Percentiles rank a stretch among this genome's conserved stretches.
phyloP scores from a whole-genome alignment of 2,888 invertebrate genomes.

The Mimas tiliae region DNA sequence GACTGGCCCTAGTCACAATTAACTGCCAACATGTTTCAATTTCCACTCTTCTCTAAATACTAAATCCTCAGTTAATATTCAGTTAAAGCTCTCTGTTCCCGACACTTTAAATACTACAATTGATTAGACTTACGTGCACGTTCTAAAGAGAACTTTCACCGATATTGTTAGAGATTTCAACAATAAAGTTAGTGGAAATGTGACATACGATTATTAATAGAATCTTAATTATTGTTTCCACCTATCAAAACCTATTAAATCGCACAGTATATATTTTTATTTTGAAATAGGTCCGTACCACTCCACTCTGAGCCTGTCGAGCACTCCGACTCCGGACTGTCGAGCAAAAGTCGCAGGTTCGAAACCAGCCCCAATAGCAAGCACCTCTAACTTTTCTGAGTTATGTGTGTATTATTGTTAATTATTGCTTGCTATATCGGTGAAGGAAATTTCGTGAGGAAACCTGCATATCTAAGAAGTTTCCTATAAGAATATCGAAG shows the following conservation, averaged over 20 bases:
- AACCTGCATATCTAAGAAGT: no score
- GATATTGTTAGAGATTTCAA: background rate
- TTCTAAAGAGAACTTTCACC: background rate
- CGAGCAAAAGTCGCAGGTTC: no score
- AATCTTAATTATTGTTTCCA: background rate
- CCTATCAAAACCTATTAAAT: background rate
- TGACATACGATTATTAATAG: background rate
- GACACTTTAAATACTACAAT: constrained; percentile 48
- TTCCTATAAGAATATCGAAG: no score
- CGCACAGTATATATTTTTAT: no score
- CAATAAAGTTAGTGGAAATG: background rate
- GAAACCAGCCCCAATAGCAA: no score
- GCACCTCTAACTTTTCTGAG: no score
- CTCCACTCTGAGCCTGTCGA: no score
- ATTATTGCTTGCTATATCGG: no score
- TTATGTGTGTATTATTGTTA: no score
- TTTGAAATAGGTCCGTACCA: no score
- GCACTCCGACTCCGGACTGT: no score
- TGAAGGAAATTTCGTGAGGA: no score
- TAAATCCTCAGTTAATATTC: constrained; percentile 63
- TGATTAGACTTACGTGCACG: constrained; percentile 40
- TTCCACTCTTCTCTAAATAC: constrained; percentile 64
- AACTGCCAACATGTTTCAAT: constrained; percentile 78
- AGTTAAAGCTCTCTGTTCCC: constrained; percentile 48
- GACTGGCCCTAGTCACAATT: constrained; percentile 66